Base-by-base conservation (phyloP, 1,140 invertebrate species). In the Diuraphis noxia region DNA sequence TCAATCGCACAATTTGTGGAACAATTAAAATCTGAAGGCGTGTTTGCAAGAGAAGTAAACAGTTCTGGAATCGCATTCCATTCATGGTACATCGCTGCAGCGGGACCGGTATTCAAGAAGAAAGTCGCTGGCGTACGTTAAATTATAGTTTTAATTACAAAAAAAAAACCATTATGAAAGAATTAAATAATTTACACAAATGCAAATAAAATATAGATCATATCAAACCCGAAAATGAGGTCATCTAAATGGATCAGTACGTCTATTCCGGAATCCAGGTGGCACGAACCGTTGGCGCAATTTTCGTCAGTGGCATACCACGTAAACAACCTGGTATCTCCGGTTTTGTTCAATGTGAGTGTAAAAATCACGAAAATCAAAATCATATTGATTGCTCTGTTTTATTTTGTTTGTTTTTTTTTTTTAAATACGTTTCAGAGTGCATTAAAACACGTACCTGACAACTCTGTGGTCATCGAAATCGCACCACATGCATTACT, bases 61-160 rank as follows among this genome's bases (percentile, higher is more conserved):
- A 96, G 96, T 92, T 96, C 96, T 79, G 97, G 97, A 92, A 96
- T 98, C 79, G 97, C 97, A 8, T 98, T 98, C 93, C 98, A 98
- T 93, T 93, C 93, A 6, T 84, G 36, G 52, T 92, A 92, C n/a
- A 90, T 92, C 19, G 79, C 88, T 38, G 46, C 85, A 0, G 98
- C 97, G 77, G 98, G 96, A 79, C 96, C 97, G 5, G 96, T 96
- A 93, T 95, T 99, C 85, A 95, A 96, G 81, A 96, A 97, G 94
- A 95, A 92, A 95, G 89, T 91, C 17, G 21, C 63, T 36, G 77
- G 89, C 13, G 89, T 91, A 91, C 0, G n/a, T 34, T 85, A 46
- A 34, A 34, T 34, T 40, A 40, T 40, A 38, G 0, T 40, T 81
- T 38, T 23, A 23, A 79, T 23, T 38, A 79, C 8, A 34, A 10